These are phyloP conservation scores for Lepilemur septentrionalis DNA, from an alignment of 2,797 vertebrate genomes.

Conservation along the genomic window DNA sequence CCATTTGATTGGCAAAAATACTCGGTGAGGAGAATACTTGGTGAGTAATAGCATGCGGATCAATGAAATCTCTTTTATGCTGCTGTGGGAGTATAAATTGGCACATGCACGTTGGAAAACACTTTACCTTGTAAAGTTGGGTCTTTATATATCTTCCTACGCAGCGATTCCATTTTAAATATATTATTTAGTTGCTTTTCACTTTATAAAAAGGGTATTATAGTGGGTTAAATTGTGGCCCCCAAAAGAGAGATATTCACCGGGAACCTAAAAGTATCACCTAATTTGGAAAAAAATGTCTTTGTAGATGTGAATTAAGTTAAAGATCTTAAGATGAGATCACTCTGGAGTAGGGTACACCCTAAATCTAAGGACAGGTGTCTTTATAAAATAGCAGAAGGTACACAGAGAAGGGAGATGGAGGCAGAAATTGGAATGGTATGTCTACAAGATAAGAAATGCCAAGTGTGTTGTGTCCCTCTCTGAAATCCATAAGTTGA, in stretches of 20 bases:
- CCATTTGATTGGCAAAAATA: neutral
- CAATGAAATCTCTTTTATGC: neutral
- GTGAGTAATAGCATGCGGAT: neutral
- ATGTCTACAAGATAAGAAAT: neutral
- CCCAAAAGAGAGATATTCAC: neutral
- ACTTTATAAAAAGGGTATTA: neutral
- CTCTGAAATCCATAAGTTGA: neutral
- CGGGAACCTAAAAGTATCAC: neutral
- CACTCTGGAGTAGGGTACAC: neutral
- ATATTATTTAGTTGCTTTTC: neutral
- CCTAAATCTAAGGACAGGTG: neutral
- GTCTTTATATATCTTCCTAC: neutral
- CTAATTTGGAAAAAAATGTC: neutral
- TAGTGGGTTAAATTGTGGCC: neutral
- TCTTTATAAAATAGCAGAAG: neutral
- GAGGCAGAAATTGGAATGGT: neutral
- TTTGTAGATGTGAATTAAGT: neutral
- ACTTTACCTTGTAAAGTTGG: neutral
- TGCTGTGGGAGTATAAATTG: neutral
- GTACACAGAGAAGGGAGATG: neutral
- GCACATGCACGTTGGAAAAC: neutral
- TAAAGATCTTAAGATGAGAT: neutral
- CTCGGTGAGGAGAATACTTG: neutral
- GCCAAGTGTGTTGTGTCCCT: no score
- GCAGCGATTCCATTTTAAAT: neutral